Conservation (phyloP, 2,113 vertebrate genomes). For the Cyprinodon brontotheroides region DNA sequence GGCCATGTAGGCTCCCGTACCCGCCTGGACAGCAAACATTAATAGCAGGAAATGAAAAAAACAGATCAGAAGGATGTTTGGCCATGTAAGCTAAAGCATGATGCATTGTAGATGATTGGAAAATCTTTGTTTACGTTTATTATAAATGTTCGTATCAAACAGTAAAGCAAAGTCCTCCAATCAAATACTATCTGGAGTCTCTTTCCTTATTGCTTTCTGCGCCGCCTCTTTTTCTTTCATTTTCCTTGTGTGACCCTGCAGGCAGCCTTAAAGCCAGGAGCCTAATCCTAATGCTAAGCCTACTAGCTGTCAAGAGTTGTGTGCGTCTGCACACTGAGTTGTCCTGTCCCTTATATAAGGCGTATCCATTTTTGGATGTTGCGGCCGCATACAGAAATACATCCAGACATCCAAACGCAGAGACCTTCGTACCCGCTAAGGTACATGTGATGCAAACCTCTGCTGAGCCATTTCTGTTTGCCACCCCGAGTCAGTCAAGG, state of each 20-base stretch:
- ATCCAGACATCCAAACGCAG: conserved; percentile 3
- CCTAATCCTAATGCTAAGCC: conserved; percentile 78
- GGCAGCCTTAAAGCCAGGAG: conserved; percentile 41
- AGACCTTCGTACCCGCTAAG: not conserved
- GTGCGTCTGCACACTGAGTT: conserved; percentile 57
- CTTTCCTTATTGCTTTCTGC: not conserved
- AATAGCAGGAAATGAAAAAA: not conserved
- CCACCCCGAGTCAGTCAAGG: not conserved
- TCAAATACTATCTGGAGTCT: conserved; percentile 20
- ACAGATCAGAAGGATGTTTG: too few species aligned
- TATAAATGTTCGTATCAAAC: not conserved
- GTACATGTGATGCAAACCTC: not conserved
- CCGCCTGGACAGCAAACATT: conserved; percentile 81
- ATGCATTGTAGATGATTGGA: not conserved
- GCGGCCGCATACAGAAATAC: conserved; percentile 1
- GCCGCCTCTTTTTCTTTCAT: not conserved
- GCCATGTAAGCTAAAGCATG: not conserved
- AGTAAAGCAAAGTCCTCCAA: not conserved
- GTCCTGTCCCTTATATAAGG: conserved; percentile 58
- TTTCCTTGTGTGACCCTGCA: conserved; percentile 47
- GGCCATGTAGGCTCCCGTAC: conserved; percentile 94
- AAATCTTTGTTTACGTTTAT: not conserved
- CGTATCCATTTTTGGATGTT: conserved; percentile 35
- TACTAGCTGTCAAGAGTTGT: conserved; percentile 76
- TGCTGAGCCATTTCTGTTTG: not conserved